These are phyloP conservation scores for Microctenopoma stevenorrisi DNA, from an alignment of 2,797 vertebrate species.

Conservation along the genomic window DNA sequence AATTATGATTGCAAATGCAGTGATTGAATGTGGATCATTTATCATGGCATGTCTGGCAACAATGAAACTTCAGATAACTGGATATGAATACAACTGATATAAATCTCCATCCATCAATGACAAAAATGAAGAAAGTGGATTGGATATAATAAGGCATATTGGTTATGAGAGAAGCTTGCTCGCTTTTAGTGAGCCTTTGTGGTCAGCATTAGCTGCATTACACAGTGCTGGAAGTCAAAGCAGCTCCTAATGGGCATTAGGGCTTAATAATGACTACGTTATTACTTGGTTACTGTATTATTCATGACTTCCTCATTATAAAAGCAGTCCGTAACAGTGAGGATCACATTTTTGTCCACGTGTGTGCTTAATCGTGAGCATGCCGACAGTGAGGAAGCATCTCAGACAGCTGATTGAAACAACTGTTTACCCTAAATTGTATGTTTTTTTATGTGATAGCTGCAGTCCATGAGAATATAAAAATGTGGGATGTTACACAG, in stretches of 20 bases:
- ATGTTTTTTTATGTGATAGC: conserved; percentile 57
- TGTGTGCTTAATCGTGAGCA: conserved; percentile 59
- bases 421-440: conserved; percentile 67
- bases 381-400: conserved; percentile 54
- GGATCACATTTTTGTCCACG: conserved; percentile 71
- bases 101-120: conserved; percentile 55
- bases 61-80: conserved; percentile 35
- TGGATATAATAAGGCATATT: conserved; percentile 37
- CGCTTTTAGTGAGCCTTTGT: conserved; percentile 41
- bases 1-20: conserved; percentile 25
- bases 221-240: conserved; percentile 59
- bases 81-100: conserved; percentile 47
- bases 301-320: conserved; percentile 83
- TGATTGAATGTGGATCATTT: conserved; percentile 32
- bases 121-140: conserved; percentile 30
- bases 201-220: conserved; percentile 60
- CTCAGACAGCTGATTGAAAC: conserved; percentile 57
- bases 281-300: conserved; percentile 81
- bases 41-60: conserved; percentile 42
- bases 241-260: conserved; percentile 77
- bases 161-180: conserved; percentile 40
- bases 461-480: conserved; percentile 43
- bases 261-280: conserved; percentile 82
- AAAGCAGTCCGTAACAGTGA: conserved; percentile 67
- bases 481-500: conserved; percentile 45